A percentile compares a stretch with the other conserved stretches of the same genome.
Evolutionary conservation across 2,113 vertebrate species (phyloP).

Genomic region (Emydura subglobosa): DNA sequence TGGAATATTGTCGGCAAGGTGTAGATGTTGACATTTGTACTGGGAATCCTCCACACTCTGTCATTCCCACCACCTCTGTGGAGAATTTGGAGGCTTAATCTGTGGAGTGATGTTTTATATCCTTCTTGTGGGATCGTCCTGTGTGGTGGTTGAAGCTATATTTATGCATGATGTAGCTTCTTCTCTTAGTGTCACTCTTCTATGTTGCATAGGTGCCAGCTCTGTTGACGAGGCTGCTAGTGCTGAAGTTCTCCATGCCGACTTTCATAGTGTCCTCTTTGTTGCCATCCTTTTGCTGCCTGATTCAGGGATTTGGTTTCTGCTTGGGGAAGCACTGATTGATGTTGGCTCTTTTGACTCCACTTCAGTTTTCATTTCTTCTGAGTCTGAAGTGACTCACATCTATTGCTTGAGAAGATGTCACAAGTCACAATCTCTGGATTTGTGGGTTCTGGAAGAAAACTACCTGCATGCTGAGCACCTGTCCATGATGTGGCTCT

Average conservation of each 20-base stretch:
- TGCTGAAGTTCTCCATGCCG: neutral
- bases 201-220: neutral
- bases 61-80: neutral
- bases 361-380: neutral
- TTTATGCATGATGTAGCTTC: neutral
- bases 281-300: neutral
- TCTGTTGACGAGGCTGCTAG: neutral
- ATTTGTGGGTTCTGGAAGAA: neutral
- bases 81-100: neutral
- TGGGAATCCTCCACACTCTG: neutral
- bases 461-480: neutral
- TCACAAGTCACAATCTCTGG: neutral
- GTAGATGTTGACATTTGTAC: neutral
- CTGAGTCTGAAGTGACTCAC: neutral
- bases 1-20: neutral
- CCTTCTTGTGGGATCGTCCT: neutral
- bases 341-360: neutral
- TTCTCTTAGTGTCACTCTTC: neutral
- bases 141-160: neutral
- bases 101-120: neutral
- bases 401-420: neutral
- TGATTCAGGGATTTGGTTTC: neutral
- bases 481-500: neutral
- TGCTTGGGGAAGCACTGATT: neutral
- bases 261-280: neutral